Evolutionary conservation across 2,113 vertebrate species (phyloP).

Genomic region (Nestor notabilis): DNA sequence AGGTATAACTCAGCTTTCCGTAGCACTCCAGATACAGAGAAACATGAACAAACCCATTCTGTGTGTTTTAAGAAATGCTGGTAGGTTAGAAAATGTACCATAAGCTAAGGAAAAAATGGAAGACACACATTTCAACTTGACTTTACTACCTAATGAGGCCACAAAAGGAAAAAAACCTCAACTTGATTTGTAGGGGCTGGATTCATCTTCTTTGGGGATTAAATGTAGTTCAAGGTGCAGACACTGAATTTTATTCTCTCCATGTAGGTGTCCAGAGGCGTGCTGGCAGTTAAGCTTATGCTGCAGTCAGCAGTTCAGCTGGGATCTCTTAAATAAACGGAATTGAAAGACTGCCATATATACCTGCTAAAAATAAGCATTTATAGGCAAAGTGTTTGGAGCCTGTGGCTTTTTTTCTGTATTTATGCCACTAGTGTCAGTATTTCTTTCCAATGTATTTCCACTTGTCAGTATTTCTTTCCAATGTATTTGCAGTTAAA

Average conservation of each 20-base stretch:
- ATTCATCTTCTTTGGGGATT: neutral
- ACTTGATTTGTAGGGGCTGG: neutral
- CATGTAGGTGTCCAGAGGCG: neutral
- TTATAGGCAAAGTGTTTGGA: neutral
- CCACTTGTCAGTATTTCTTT: neutral
- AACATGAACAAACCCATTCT: neutral
- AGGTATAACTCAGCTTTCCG: neutral
- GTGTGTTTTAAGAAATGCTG: neutral
- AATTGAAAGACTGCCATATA: neutral
- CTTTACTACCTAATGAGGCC: neutral
- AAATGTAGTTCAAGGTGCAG: neutral
- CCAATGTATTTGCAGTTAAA: neutral
- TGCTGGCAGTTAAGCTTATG: neutral
- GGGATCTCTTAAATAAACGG: neutral
- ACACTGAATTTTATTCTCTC: neutral
- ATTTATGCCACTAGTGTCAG: neutral
- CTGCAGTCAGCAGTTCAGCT: neutral
- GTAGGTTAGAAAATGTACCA: neutral
- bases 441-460: neutral
- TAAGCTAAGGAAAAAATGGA: neutral
- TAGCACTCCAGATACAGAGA: neutral
- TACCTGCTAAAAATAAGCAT: neutral
- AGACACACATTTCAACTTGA: neutral
- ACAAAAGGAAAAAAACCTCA: neutral
- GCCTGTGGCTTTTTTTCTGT: neutral